A percentile compares a stretch with the other conserved stretches of the same genome.
Evolutionary conservation across 2,888 invertebrate genomes (phyloP).

Genomic region (Orthonevra nobilis): DNA sequence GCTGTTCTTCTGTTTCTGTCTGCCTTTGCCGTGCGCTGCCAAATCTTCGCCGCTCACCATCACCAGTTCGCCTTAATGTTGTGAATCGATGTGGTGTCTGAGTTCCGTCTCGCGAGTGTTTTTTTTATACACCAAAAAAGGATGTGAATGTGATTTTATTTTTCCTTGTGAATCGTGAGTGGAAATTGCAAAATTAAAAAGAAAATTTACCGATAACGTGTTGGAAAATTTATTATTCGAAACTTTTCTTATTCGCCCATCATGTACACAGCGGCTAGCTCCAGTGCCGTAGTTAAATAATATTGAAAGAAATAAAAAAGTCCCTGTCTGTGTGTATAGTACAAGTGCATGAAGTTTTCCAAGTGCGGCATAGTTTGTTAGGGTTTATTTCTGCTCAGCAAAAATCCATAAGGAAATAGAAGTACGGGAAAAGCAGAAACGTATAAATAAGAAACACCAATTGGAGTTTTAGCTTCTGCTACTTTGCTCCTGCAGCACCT

Average conservation of each 20-base stretch:
- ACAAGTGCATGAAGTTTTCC: conserved; percentile 69
- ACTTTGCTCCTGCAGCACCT: conserved; percentile 28
- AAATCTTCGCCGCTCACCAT: conserved; percentile 54
- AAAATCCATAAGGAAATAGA: conserved; percentile 57
- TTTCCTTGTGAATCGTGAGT: conserved; percentile 42
- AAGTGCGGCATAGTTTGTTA: conserved; percentile 63
- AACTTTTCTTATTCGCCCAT: conserved; percentile 6
- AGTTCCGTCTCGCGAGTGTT: conserved; percentile 61
- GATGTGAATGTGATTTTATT: conserved; percentile 58
- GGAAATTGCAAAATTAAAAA: conserved; percentile 26
- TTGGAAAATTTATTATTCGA: conserved; percentile 4
- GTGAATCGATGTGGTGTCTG: conserved; percentile 66
- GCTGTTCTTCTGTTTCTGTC: conserved; percentile 22
- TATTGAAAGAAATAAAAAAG: conserved; percentile 14
- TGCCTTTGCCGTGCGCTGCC: conserved; percentile 41
- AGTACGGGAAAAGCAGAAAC: conserved; percentile 13
- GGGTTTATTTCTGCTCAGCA: conserved; percentile 43
- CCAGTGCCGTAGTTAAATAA: conserved; percentile 18
- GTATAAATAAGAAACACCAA: conserved; percentile 14
- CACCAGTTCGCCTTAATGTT: conserved; percentile 67
- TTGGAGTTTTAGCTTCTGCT: conserved; percentile 49
- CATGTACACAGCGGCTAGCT: conserved; percentile 36
- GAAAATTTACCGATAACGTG: too few species aligned
- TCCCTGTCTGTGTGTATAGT: conserved; percentile 47
- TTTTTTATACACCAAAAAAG: conserved; percentile 51